Conservation (phyloP, 2,888 invertebrate genomes). For the Cylindroiulus punctatus region DNA sequence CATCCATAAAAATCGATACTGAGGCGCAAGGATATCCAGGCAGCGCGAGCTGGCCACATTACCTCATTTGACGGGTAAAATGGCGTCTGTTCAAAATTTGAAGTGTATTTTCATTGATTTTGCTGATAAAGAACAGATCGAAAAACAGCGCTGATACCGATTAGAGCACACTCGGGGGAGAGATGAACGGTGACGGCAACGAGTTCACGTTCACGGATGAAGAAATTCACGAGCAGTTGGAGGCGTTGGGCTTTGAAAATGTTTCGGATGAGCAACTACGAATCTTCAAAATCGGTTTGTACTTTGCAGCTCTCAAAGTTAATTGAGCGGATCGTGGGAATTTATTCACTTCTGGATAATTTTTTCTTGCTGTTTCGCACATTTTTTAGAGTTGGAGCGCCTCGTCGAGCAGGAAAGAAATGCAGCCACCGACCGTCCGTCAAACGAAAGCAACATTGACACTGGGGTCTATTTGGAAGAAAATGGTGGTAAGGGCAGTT, state of each 20-base stretch:
- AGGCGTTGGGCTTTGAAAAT: slow-evolving; percentile 56
- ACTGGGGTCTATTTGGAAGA: background rate
- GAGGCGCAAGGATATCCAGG: no score
- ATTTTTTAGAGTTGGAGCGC: background rate
- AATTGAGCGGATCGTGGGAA: slow-evolving; percentile 1
- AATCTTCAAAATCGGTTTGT: slow-evolving; percentile 55
- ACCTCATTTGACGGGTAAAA: no score
- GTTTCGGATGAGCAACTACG: slow-evolving; percentile 57
- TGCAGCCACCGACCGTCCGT: background rate
- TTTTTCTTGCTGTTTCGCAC: background rate
- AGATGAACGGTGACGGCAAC: slow-evolving; percentile 16
- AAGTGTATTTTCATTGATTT: background rate
- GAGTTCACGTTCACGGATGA: slow-evolving; percentile 56
- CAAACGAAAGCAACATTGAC: background rate
- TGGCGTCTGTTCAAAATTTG: background rate
- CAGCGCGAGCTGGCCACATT: no score
- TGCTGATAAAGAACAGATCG: background rate
- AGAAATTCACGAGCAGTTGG: slow-evolving; percentile 57
- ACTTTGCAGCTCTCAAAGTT: background rate
- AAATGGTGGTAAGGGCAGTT: background rate
- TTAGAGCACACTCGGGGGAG: background rate
- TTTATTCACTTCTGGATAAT: background rate
- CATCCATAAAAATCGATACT: no score
- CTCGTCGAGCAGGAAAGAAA: background rate
- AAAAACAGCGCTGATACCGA: no score